Percentiles rank a stretch among this genome's conserved stretches.
Evolutionary conservation across 2,888 invertebrate species (phyloP).

Genomic region (Brenthis daphne): DNA sequence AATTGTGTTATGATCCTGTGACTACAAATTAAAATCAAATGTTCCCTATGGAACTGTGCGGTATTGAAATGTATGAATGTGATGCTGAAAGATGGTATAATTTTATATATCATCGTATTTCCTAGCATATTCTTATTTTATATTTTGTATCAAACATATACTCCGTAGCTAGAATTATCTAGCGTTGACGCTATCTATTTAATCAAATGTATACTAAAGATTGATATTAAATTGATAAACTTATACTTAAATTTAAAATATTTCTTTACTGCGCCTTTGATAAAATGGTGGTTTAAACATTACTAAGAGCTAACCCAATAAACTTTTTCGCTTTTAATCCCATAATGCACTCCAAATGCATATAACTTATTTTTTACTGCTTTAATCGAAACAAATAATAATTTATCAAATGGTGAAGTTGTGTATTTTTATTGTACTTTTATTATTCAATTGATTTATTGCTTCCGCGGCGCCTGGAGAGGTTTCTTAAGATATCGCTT

Average conservation of each 20-base stretch:
- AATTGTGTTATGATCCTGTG: conserved; percentile 32
- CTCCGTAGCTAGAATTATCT: no score
- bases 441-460: conserved; percentile 36
- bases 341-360: conserved; percentile 14
- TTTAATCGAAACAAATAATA: conserved; percentile 32
- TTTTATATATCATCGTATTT: no score
- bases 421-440: conserved; percentile 33
- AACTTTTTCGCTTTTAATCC: conserved; percentile 1
- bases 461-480: conserved; percentile 35
- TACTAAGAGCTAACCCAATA: background rate
- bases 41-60: background rate
- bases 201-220: no score
- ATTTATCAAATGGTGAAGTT: conserved; percentile 30
- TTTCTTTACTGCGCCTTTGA: no score
- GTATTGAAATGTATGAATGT: no score
- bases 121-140: no score
- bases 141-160: no score
- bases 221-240: no score
- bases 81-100: no score
- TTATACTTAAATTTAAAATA: no score
- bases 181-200: no score
- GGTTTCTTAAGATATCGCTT: conserved; percentile 33
- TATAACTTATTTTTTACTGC: conserved; percentile 31
- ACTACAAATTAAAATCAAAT: conserved; percentile 20
- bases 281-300: background rate